A percentile compares a stretch with the other conserved stretches of the same genome.
These are phyloP conservation scores for Catocala sponsa DNA, from an alignment of 2,888 invertebrate genomes.

Conservation along the genomic window DNA sequence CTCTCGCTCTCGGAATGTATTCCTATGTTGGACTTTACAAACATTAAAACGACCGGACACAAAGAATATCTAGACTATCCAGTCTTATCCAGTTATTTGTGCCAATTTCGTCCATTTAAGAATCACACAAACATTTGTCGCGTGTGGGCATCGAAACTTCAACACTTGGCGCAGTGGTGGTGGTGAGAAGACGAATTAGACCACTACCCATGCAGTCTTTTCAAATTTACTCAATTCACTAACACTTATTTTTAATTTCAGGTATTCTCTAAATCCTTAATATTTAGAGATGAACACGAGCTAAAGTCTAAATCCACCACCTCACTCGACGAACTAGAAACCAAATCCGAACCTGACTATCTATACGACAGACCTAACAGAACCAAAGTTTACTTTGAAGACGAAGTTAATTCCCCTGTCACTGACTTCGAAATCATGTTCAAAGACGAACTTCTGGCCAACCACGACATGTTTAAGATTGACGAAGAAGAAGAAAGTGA, in stretches of 20 bases:
- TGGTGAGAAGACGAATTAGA: too few species aligned
- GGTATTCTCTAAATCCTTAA: conserved; percentile 85
- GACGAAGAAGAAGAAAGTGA: conserved; percentile 83
- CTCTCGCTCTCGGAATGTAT: too few species aligned
- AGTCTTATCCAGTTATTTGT: too few species aligned
- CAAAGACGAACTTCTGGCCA: conserved; percentile 80
- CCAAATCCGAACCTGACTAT: conserved; percentile 82
- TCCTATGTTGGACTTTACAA: too few species aligned
- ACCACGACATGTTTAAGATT: conserved; percentile 82
- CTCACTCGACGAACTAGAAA: conserved; percentile 78
- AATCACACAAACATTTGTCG: too few species aligned
- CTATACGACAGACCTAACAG: conserved; percentile 77
- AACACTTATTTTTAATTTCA: conserved; percentile 56
- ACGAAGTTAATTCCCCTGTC: conserved; percentile 82
- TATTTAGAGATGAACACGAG: conserved; percentile 83
- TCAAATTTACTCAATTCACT: neutral
- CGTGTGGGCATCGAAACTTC: too few species aligned
- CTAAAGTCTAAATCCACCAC: conserved; percentile 69
- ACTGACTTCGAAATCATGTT: conserved; percentile 87
- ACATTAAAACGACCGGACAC: too few species aligned
- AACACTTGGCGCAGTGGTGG: too few species aligned
- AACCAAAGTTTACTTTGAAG: conserved; percentile 85
- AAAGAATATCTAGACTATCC: too few species aligned
- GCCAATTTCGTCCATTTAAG: too few species aligned
- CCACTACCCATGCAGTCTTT: too few species aligned